A percentile compares a stretch with the other conserved stretches of the same genome.
Conservation (phyloP, 2,888 invertebrate species). For the Eupithecia tripunctaria region DNA sequence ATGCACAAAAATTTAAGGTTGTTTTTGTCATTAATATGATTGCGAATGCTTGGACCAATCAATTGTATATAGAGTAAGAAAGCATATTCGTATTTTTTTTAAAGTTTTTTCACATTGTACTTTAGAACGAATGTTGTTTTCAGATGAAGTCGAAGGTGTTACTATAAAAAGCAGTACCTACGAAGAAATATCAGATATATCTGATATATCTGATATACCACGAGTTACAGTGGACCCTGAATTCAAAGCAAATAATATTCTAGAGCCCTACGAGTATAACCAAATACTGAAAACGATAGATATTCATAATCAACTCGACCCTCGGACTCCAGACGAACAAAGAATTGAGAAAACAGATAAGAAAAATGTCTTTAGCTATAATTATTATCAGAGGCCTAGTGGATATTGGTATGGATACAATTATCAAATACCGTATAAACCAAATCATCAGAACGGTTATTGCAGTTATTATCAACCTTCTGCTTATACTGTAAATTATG, state of each 20-base stretch:
- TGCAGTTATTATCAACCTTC: not conserved
- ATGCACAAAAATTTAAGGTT: not conserved
- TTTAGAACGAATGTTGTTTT: constrained; percentile 3
- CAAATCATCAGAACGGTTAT: not conserved
- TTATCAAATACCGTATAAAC: not conserved
- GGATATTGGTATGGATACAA: not conserved
- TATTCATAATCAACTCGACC: not conserved
- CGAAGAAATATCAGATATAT: constrained; percentile 34
- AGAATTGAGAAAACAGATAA: not conserved
- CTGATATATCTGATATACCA: not conserved
- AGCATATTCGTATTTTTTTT: not conserved
- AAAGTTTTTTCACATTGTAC: not conserved
- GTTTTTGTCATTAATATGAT: not conserved
- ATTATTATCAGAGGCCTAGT: not conserved
- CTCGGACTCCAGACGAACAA: not conserved
- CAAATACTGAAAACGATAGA: not conserved
- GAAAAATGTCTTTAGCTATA: not conserved
- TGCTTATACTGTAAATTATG: not conserved
- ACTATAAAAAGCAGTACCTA: constrained; percentile 26
- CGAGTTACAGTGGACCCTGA: not conserved
- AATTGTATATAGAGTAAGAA: not conserved
- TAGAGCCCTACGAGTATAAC: not conserved
- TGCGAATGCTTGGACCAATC: not conserved
- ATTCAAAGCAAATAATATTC: not conserved
- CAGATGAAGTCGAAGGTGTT: constrained; percentile 21